phyloP scores from a whole-genome alignment of 2,797 vertebrate genomes.

The Anas flavirostris region DNA sequence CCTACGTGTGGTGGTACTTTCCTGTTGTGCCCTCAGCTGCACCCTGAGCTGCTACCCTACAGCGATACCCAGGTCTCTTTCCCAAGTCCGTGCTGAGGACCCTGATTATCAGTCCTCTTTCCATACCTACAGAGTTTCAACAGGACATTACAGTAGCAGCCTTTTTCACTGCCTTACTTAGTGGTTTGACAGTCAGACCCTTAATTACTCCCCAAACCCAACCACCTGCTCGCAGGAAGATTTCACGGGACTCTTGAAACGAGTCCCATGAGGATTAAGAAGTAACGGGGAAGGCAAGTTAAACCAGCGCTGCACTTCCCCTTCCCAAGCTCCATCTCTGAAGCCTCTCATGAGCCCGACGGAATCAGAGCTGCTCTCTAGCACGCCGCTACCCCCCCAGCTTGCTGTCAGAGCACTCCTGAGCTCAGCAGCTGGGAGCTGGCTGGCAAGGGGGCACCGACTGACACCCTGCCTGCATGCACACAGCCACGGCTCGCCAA shows the following conservation, averaged over 20 bases:
- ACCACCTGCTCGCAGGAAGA: too few relatives aligned
- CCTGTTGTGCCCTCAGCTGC: not conserved
- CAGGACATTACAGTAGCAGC: not conserved
- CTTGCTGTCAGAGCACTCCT: not conserved
- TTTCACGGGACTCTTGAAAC: too few relatives aligned
- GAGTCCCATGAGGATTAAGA: too few relatives aligned
- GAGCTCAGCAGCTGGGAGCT: not conserved
- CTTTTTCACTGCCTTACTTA: not conserved
- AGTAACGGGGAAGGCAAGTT: not conserved
- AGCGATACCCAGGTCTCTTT: not conserved
- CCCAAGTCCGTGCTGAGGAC: not conserved
- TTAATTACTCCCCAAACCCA: too few relatives aligned
- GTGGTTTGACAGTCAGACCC: too few relatives aligned
- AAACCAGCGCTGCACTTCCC: not conserved
- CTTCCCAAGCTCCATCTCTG: not conserved
- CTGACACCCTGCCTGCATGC: constrained; percentile 29
- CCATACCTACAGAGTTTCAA: not conserved
- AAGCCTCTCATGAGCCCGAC: not conserved
- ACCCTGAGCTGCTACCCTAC: not conserved
- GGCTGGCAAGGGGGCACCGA: constrained; percentile 43
- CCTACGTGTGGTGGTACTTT: not conserved
- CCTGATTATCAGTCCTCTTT: not conserved
- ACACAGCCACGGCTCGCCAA: constrained; percentile 17
- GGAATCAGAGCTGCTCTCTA: not conserved
- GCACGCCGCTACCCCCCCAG: not conserved